Evolutionary conservation across 2,797 vertebrate genomes (phyloP), one percentile per base, ranked within the genome.

Genomic region (Petrocephalus sullivani): DNA sequence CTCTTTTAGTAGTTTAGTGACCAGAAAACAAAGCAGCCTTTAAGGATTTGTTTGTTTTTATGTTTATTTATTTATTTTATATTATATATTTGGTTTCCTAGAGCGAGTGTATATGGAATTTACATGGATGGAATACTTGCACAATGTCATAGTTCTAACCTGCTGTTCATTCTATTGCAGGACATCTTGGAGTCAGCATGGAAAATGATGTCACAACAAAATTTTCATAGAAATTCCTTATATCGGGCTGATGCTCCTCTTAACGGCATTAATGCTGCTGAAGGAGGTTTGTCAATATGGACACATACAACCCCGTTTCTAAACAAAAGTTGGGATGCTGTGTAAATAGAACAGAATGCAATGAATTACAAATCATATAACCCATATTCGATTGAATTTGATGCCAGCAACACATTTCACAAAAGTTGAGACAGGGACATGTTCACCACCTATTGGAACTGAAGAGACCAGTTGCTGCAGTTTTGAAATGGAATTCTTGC

Each of bases 121-220:
- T 84, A 21, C 12, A 53, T 54, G 46, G n/a, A 53, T 84, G n/a
- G 8, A 86, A 57, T 58, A 33, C 6, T 57, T 85, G 3, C 53
- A 82, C 8, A 2, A 16, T 8, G 28, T 41, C 28, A 6, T 53
- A 56, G 9, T 28, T 23, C 28, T 57, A 28, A 19, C 60, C 54
- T 64, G 61, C 49, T 81, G 56, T 46, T 49, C 16, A 54, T 46
- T 87, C 86, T 49, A 89, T 61, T 54, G 46, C 90, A 96, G 96
- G 93, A 95, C 90, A 88, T 96, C 64, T 94, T 95, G 87, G 90
- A 93, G 51, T 64, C 89, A 82, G 94, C 93, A 3, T 95, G 93
- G 94, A 92, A 90, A 85, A 87, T 94, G 88, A 91, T 92, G 88
- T 90, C 94, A 10, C 82, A 89, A 37, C 92, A 88, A 88, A 96